These are phyloP conservation scores for Arion vulgaris DNA, from an alignment of 1,140 invertebrate species.

Conservation along the genomic window DNA sequence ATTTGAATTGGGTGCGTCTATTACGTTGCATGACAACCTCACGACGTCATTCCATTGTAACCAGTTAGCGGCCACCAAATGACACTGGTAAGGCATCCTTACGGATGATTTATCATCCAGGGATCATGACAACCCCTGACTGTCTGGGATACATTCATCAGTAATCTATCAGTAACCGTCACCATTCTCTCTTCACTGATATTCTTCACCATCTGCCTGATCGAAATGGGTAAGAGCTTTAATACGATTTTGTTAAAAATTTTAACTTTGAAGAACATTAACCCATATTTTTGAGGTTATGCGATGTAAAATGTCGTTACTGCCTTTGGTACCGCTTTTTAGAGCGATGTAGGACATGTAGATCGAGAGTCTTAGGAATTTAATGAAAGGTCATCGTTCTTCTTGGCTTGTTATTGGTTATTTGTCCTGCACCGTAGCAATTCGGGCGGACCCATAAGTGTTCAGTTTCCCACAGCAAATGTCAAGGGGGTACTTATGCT, in stretches of 20 bases:
- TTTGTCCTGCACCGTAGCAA: too few species aligned
- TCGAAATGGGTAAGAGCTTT: conserved; percentile 33
- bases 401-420: too few species aligned
- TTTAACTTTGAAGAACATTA: not conserved
- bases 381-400: too few species aligned
- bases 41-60: not conserved
- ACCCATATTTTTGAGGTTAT: too few species aligned
- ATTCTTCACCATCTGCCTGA: conserved; percentile 26
- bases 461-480: too few species aligned
- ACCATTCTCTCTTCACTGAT: conserved; percentile 29
- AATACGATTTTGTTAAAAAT: not conserved
- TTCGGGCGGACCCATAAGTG: too few species aligned
- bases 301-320: too few species aligned
- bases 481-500: too few species aligned
- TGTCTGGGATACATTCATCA: not conserved
- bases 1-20: not conserved
- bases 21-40: conserved; percentile 20
- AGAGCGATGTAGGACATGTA: too few species aligned
- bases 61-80: not conserved
- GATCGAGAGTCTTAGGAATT: too few species aligned
- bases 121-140: not conserved
- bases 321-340: too few species aligned
- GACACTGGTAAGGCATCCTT: not conserved
- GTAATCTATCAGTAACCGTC: not conserved
- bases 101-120: conserved; percentile 19